phyloP scores from a whole-genome alignment of 2,113 vertebrate genomes.

The Sebastes schlegelii region DNA sequence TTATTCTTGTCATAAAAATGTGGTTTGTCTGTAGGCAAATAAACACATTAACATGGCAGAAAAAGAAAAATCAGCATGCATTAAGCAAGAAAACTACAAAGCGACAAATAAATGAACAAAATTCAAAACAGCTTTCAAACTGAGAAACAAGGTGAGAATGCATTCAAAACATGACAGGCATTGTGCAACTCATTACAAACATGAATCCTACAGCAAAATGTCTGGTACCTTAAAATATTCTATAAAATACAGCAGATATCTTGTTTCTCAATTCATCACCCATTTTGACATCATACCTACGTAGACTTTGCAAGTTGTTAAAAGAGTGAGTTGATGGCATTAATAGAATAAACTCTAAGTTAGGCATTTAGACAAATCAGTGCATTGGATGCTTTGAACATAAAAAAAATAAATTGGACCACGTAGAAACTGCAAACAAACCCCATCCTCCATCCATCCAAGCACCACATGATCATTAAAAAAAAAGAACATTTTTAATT shows the following conservation, averaged over 20 bases:
- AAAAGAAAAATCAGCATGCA: conserved; percentile 56
- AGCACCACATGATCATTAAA: conserved; percentile 32
- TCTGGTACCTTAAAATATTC: conserved; percentile 51
- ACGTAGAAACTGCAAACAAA: conserved; percentile 39
- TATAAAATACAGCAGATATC: conserved; percentile 72
- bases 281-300: conserved; percentile 43
- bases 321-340: conserved; percentile 44
- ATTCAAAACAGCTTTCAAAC: conserved; percentile 37
- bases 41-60: conserved; percentile 62
- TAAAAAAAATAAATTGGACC: conserved; percentile 16
- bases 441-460: conserved; percentile 13
- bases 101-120: conserved; percentile 30
- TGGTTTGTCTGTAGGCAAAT: conserved; percentile 66
- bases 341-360: conserved; percentile 52
- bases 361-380: conserved; percentile 64
- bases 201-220: conserved; percentile 41
- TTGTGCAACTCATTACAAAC: conserved; percentile 30
- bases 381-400: conserved; percentile 40
- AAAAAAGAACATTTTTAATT: conserved; percentile 33
- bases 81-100: conserved; percentile 40
- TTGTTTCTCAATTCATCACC: conserved; percentile 41
- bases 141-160: conserved; percentile 44
- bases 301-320: conserved; percentile 23
- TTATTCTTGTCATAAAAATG: conserved; percentile 71
- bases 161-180: conserved; percentile 54